Percentiles rank a stretch among this genome's conserved stretches.
These are phyloP conservation scores for Hiodon tergisus DNA, from an alignment of 2,113 vertebrate genomes.

Conservation along the genomic window DNA sequence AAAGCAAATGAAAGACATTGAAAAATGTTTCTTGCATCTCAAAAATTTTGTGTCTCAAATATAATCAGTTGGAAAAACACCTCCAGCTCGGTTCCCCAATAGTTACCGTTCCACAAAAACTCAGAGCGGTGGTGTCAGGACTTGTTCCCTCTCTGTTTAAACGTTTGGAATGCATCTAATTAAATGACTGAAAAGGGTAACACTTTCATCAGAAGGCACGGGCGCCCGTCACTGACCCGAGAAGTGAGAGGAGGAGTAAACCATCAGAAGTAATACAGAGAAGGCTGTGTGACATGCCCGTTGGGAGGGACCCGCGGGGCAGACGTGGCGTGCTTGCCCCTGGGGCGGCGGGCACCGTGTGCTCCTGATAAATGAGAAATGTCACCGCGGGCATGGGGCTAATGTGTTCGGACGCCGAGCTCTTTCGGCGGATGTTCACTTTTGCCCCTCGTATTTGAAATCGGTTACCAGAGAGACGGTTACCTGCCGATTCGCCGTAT, in stretches of 20 bases:
- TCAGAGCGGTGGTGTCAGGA: too few species aligned
- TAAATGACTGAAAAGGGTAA: not conserved
- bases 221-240: not conserved
- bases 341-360: not conserved
- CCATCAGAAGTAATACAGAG: not conserved
- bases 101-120: too few species aligned
- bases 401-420: constrained; percentile 20
- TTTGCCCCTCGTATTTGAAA: constrained; percentile 32
- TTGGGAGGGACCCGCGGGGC: constrained; percentile 16
- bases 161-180: not conserved
- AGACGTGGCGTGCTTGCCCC: not conserved
- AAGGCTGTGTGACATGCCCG: constrained; percentile 24
- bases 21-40: too few species aligned
- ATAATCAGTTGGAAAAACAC: too few species aligned
- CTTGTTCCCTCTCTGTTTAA: too few species aligned
- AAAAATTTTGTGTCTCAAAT: too few species aligned
- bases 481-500: not conserved
- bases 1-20: too few species aligned
- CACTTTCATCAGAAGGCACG: not conserved
- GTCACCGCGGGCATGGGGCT: constrained; percentile 24
- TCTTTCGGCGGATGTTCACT: constrained; percentile 30
- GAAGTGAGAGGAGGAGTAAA: constrained; percentile 11
- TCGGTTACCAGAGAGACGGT: constrained; percentile 23
- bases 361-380: constrained; percentile 33
- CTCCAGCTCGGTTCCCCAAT: too few species aligned